A percentile compares a stretch with the other conserved stretches of the same genome.
These are phyloP conservation scores for Fragum fragum DNA, from an alignment of 2,888 invertebrate species.

Conservation along the genomic window DNA sequence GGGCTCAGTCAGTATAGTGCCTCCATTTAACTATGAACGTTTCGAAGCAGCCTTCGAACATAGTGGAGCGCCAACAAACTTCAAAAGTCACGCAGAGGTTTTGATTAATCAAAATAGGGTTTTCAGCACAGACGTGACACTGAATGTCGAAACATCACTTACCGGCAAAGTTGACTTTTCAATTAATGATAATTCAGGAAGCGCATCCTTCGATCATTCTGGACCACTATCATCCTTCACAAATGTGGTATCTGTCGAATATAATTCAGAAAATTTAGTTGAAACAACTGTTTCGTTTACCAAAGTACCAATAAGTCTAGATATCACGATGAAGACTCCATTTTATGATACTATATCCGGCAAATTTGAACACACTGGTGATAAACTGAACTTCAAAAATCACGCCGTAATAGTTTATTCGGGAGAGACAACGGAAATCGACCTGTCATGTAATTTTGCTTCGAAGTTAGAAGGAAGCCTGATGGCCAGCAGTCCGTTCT, in stretches of 20 bases:
- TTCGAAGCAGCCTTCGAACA: conserved; percentile 31
- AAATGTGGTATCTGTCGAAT: neutral
- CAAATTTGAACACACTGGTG: conserved; percentile 46
- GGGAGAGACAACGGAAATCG: conserved; percentile 63
- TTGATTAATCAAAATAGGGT: conserved; percentile 39
- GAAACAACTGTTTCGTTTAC: conserved; percentile 26
- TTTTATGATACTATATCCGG: conserved; percentile 33
- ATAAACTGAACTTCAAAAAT: conserved; percentile 41
- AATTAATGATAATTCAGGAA: neutral
- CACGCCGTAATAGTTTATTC: conserved; percentile 49
- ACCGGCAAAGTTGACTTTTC: conserved; percentile 20
- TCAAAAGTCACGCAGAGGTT: conserved; percentile 37
- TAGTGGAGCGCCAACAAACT: conserved; percentile 26
- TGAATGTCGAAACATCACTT: conserved; percentile 35
- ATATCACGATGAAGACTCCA: neutral
- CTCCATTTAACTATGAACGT: neutral
- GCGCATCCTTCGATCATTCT: conserved; percentile 47
- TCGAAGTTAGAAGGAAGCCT: conserved; percentile 49
- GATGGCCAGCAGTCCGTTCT: conserved; percentile 43
- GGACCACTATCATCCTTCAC: conserved; percentile 50
- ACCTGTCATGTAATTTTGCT: conserved; percentile 59
- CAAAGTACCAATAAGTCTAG: neutral
- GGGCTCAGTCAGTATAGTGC: neutral
- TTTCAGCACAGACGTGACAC: conserved; percentile 56
- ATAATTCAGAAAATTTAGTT: conserved; percentile 22